Conservation (phyloP, 2,797 vertebrate species). For the Arrhamphus sclerolepis region DNA sequence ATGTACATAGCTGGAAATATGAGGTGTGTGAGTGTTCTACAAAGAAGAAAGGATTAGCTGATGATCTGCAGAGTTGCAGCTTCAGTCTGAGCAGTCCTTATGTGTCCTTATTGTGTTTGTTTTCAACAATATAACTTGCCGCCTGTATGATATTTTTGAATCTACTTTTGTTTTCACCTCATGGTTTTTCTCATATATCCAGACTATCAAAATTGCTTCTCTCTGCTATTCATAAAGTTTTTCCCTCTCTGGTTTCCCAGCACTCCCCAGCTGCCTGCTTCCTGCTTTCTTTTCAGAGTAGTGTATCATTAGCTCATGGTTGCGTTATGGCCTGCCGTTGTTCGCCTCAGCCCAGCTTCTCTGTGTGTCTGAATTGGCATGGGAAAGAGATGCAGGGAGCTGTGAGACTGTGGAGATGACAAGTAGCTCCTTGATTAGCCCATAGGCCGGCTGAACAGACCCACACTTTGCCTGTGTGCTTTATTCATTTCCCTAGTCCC, state of each 20-base stretch:
- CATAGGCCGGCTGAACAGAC: conserved; percentile 84
- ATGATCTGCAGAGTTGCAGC: conserved; percentile 16
- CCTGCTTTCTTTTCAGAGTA: conserved; percentile 55
- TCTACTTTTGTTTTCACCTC: conserved; percentile 38
- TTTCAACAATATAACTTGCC: conserved; percentile 32
- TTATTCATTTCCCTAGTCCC: conserved; percentile 89
- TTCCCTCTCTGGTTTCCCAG: conserved; percentile 4
- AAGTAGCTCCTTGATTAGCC: conserved; percentile 90
- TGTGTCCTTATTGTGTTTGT: conserved; percentile 22
- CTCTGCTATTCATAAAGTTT: conserved; percentile 36
- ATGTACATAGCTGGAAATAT: conserved; percentile 4
- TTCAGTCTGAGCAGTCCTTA: conserved; percentile 9
- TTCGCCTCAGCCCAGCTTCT: conserved; percentile 82
- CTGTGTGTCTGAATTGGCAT: conserved; percentile 85
- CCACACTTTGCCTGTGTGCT: conserved; percentile 86
- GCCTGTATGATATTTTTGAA: conserved; percentile 35
- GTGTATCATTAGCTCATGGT: conserved; percentile 86
- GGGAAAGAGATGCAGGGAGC: conserved; percentile 79
- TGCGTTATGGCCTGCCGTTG: conserved; percentile 81
- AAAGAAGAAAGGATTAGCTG: conserved; percentile 2
- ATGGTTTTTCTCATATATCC: conserved; percentile 18
- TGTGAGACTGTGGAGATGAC: conserved; percentile 87
- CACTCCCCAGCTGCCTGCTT: conserved; percentile 7
- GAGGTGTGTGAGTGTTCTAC: neutral
- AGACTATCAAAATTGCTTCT: conserved; percentile 38